Evolutionary conservation across 1,140 invertebrate genomes (phyloP).

Genomic region (Apis mellifera): Amel_HAv3.1 CM009934.2:2661001-2661500

Average conservation of each 20-base stretch:
- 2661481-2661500: background rate
- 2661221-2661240: no score
- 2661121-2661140: no score
- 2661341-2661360: background rate
- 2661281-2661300: background rate
- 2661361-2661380: background rate
- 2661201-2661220: constrained; percentile 27
- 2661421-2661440: background rate
- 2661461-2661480: background rate
- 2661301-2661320: constrained; percentile 1
- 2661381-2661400: no score
- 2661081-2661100: background rate
- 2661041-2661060: constrained; percentile 36
- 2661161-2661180: constrained; percentile 1
- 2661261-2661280: background rate
- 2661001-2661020: constrained; percentile 48
- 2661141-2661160: background rate
- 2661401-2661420: background rate
- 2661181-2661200: constrained; percentile 10
- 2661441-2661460: background rate
- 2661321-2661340: constrained; percentile 3
- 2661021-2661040: constrained; percentile 29
- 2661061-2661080: constrained; percentile 31
- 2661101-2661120: background rate
- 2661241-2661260: background rate